Evolutionary conservation across 92 coral and sea anemone genomes (phyloP), one percentile per base, ranked within the genome.

Genomic region (Hydrozoanthus gracilis): DNA sequence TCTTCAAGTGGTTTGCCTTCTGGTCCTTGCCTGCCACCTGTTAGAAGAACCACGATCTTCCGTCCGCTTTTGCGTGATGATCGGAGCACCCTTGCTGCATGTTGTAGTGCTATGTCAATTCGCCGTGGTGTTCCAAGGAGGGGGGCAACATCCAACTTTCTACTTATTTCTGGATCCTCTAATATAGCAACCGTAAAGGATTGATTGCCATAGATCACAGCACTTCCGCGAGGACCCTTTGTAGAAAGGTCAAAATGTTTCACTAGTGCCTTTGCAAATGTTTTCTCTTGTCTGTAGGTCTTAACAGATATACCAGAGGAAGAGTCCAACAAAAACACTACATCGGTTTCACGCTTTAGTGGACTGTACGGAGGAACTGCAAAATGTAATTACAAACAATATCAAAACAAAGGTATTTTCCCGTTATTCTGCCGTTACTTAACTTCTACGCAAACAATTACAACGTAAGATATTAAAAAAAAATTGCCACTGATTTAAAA

Each of bases 271-370:
- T 93, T 93, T 5, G 91, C 91, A 46, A 90, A 88, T 10, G 87
- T 83, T 82, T 93, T 93, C 73, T 93, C 91, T 9, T 77, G 15
- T 70, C 64, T 35, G 90, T 83, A 93, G 70, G 80, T 89, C 46
- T 51, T 54, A n/a, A 51, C 72, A 4, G 88, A 56, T 49, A 93
- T 94, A 8, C 76, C 80, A 7, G 77, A 52, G 39, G 96, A 93
- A 27, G 96, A 84, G 82, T 93, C 96, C 90, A 93, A 51, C 18
- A 89, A 49, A 66, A 93, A 88, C 8, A 93, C 91, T 12, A 93
- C 79, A 83, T 93, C 94, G n/a, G 98, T 91, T 44, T 92, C 71
- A n/a, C 70, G 54, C 6, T 60, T 60, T 11, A 78, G 71, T 44
- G 83, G 83, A 54, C 71, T 78, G 16, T 64, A 78, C 12, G 83